Evolutionary conservation across 2,888 invertebrate species (phyloP), one percentile per base, ranked within the genome.

Genomic region (Tachina lurida): DNA sequence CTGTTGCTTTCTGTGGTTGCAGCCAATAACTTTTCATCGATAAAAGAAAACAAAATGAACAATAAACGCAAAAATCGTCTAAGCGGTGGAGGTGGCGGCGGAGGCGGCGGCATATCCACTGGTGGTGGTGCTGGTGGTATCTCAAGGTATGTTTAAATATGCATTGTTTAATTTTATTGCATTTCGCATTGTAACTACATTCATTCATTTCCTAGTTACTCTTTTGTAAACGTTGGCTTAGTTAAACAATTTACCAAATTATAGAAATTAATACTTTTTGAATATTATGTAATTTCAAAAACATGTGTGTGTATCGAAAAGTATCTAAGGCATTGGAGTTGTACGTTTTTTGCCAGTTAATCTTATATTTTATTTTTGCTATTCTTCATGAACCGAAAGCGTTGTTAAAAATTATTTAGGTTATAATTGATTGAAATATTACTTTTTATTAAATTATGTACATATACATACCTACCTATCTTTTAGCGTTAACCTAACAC

Each of bases 21-120:
- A 85, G 63, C 82, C 52, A 74, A 62, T 63, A 78, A 63, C 82
- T 49, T 77, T 84, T 78, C 45, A 54, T 52, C 58, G 47, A 71
- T 54, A 67, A 67, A 43, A 31, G 39, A 81, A 80, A 77, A 47
- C 70, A 83, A 49, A 75, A 88, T 88, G 91, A 91, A 91, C 70
- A 96, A 95, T 93, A 96, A 96, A 94, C 95, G 96, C 94, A 97
- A 97, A 95, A 96, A 95, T 94, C 96, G 97, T 93, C 95, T 96
- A 92, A 96, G 95, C 83, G 94, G 84, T 17, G 84, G 84, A 92
- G 96, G 95, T 84, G 94, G 84, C n/a, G 84, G 84, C 19, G 84
- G 84, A 0, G 84, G 84, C 19, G 77, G 83, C 10, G 74, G 79
- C 15, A 87, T 89, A 58, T 88, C 88, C 70, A 88, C 87, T 79